Evolutionary conservation across 2,113 vertebrate genomes (phyloP), one percentile per base, ranked within the genome.

Genomic region (Rhipidura dahli): DNA sequence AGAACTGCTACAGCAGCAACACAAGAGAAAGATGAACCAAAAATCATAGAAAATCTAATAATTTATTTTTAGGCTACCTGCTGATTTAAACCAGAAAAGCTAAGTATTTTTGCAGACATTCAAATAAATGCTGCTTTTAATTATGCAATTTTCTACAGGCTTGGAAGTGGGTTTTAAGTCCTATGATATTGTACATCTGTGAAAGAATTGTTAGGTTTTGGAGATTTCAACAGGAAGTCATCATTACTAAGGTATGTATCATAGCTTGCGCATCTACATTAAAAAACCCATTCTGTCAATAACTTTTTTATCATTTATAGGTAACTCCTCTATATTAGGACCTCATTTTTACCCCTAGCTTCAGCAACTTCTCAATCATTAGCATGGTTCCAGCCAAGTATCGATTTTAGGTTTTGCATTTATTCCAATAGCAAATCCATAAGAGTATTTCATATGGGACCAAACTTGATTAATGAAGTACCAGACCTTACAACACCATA

Each of bases 91-190:
- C 63, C 35, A 90, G 24, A 83, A 93, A 84, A 69, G 26, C 40
- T 89, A 97, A 89, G 66, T 60, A 76, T 72, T 85, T 93, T 89
- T 51, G 4, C 37, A 53, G 33, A 75, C 23, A 61, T 70, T 73
- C 45, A 92, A 73, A 70, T 39, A 92, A 89, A 85, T 8, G 3
- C 40, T 73, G 5, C 1, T 76, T 87, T 63, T 76, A 60, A 91
- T 70, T 91, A 56, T 89, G 35, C 26, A 83, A 47, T 91, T 95
- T 93, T 90, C 76, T 95, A 64, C 93, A 98, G 98, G 95, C 98
- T 82, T 98, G 98, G 98, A 98, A 98, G 82, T 98, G 98, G 98
- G 72, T 98, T 95, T 95, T 98, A 83, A 97, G 97, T 80, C 98
- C 98, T 47, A 21, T 98, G 77, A 53, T 98, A 79, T 15, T 98